Evolutionary conservation across 2,113 vertebrate species (phyloP).

Genomic region (Dryoscopus gambensis): DNA sequence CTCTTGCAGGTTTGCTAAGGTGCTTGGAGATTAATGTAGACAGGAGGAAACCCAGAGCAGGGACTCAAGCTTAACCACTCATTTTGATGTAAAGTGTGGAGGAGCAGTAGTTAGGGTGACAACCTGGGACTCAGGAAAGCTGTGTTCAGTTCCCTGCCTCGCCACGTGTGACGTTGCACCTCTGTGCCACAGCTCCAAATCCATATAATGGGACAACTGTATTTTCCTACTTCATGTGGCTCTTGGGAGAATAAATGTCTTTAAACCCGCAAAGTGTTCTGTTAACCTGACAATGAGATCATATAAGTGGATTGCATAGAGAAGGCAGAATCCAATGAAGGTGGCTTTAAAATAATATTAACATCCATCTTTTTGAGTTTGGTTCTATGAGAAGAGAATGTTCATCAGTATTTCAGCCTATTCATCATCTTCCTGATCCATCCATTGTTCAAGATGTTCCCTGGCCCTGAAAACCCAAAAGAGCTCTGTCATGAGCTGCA

Average conservation of each 20-base stretch:
- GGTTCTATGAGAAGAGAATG: neutral
- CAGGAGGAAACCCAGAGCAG: neutral
- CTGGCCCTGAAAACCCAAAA: neutral
- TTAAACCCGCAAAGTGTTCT: neutral
- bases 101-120: neutral
- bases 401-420: neutral
- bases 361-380: neutral
- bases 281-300: slow-evolving; percentile 27
- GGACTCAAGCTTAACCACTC: neutral
- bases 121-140: slow-evolving; percentile 1
- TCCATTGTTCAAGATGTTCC: neutral
- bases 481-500: neutral
- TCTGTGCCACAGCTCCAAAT: neutral
- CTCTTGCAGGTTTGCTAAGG: neutral
- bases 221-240: slow-evolving; percentile 11
- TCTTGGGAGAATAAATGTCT: slow-evolving; percentile 17
- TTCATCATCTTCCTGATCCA: slow-evolving; percentile 16
- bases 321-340: neutral
- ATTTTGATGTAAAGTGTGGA: slow-evolving; percentile 2
- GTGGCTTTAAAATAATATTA: slow-evolving; percentile 22
- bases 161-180: neutral
- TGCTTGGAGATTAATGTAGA: neutral
- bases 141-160: neutral
- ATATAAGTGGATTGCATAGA: neutral
- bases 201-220: neutral